Percentiles rank a stretch among this genome's conserved stretches.
phyloP scores from a whole-genome alignment of 2,113 vertebrate genomes.

The Notiomystis cincta region DNA sequence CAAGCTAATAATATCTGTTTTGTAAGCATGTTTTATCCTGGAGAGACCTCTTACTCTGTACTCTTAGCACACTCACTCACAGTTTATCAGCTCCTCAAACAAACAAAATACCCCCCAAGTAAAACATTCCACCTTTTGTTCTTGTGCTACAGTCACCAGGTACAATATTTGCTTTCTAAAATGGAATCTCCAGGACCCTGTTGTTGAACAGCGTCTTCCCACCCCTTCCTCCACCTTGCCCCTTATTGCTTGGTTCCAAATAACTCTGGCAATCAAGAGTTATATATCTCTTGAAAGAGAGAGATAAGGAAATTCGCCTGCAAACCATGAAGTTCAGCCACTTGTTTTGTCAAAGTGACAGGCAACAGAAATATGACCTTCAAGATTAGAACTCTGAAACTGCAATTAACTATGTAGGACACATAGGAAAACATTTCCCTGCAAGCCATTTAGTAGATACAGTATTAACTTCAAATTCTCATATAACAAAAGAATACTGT shows the following conservation, averaged over 20 bases:
- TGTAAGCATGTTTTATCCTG: neutral
- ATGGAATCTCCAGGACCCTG: neutral
- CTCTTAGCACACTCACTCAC: neutral
- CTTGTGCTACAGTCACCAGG: neutral
- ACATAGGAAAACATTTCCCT: neutral
- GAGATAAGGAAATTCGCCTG: slow-evolving; percentile 53
- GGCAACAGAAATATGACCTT: slow-evolving; percentile 32
- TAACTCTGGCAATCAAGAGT: neutral
- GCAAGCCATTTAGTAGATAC: neutral
- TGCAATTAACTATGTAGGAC: neutral
- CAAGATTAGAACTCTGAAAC: neutral
- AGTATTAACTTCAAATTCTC: neutral
- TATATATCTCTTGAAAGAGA: neutral
- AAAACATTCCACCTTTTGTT: neutral
- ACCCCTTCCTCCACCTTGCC: neutral
- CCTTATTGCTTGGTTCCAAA: neutral
- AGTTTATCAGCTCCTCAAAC: neutral
- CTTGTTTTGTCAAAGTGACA: slow-evolving; percentile 11
- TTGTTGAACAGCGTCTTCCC: neutral
- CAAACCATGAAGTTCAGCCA: slow-evolving; percentile 48
- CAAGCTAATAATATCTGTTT: neutral
- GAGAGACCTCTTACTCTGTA: neutral
- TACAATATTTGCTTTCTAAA: neutral
- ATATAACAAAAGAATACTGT: neutral
- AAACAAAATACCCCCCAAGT: neutral